Evolutionary conservation across 2,113 vertebrate species (phyloP), one percentile per base, ranked within the genome.

Genomic region (Percopsis transmontana): DNA sequence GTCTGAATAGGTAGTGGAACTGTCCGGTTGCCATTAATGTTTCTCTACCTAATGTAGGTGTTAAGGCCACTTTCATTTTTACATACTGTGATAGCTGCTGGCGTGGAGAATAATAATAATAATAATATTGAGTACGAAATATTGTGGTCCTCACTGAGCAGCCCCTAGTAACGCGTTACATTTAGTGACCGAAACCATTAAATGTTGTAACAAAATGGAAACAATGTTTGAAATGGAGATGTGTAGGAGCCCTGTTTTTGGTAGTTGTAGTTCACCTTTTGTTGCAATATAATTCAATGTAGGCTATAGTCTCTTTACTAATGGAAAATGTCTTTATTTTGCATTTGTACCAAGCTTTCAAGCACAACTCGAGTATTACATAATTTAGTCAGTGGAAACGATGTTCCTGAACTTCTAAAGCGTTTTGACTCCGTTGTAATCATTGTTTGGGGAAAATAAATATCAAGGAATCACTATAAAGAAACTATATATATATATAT

Each of bases 351-450:
- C 53, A 20, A 1, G 24, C 42, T 62, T 60, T 63, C 1, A 61
- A 72, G 76, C 68, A 83, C 72, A 69, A 65, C 23, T 68, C 2
- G 0, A 69, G 71, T 72, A 58, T 85, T 69, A 40, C 7, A 2
- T 53, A 18, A 63, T 79, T 68, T 68, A 50, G 62, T 68, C 44
- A 24, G 57, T 39, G 63, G 58, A n/a, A 33, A 33, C 27, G 8
- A 33, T 33, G 27, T 33, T 33, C 72, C 64, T 61, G 39, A 66
- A 21, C 51, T 12, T 53, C 54, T 70, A 23, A 9, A 74, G 18
- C 59, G 59, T 81, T 61, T 6, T 76, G 19, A 62, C 39, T 23
- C 66, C 70, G 61, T 78, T 67, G 42, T 74, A 40, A 70, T 72
- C 50, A 12, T 19, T 42, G 63, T 38, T 66, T n/a, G 48, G 12